Evolutionary conservation across 2,888 invertebrate genomes (phyloP), one percentile per base, ranked within the genome.

Genomic region (Macrophya annulata): DNA sequence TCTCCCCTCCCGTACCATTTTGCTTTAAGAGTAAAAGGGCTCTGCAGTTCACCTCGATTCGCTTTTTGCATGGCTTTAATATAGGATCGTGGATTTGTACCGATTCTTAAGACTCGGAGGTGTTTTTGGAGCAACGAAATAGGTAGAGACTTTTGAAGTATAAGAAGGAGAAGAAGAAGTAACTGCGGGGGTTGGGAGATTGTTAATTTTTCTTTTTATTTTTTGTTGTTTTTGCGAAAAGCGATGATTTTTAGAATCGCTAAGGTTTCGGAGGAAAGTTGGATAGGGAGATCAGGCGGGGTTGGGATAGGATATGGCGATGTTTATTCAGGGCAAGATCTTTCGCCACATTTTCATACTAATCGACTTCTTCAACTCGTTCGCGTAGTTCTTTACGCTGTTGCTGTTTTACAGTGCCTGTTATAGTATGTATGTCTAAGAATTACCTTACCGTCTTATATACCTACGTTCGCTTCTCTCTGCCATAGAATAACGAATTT

Each of bases 331-430:
- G 43, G 81, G 59, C 68, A 43, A 83, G 68, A 45, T 89, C 88
- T 89, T 89, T 87, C 89, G 90, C 90, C 90, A 85, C 90, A 91
- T 92, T 93, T 91, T 91, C 92, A 93, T 92, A 90, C 91, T 92
- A 92, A 93, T 92, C 89, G 91, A 91, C 90, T 92, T 91, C 90
- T 91, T 91, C 87, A 88, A 90, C 88, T 87, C 85, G 85, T 59
- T 71, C 85, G 72, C 45, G 43, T 21, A 74, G 72, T 74, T 74
- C 45, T 45, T 45, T 74, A 21, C 43, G 72, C 72, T 8, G 72
- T 45, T 8, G 10, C 21, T 37, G 45, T 45, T 45, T 45, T 74
- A 43, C n/a, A 21, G 45, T 5, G 9, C 15, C 45, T n/a, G 25
- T 74, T 62, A n/a, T n/a, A 62, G 6, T 68, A 48, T 62, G 21